Percentiles rank a stretch among this genome's conserved stretches.
phyloP scores from a whole-genome alignment of 2,797 vertebrate species.

The Arctocebus calabarensis region DNA sequence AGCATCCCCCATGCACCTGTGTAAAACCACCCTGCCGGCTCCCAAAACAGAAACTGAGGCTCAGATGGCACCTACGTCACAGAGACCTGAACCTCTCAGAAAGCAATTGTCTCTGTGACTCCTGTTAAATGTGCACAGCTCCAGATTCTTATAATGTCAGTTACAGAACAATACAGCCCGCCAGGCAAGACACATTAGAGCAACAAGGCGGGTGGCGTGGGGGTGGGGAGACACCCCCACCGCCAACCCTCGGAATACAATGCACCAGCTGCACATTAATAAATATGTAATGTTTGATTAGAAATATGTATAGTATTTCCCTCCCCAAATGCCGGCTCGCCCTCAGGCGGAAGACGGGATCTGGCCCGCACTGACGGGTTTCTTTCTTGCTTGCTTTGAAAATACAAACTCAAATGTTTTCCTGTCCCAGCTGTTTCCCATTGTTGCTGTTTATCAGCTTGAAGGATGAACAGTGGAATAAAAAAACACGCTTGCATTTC shows the following conservation, averaged over 20 bases:
- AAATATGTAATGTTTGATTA: conserved; percentile 94
- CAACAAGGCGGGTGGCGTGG: conserved; percentile 74
- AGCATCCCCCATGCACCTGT: conserved; percentile 77
- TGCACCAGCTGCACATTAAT: conserved; percentile 93
- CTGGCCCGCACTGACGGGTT: conserved; percentile 89
- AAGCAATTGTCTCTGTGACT: conserved; percentile 84
- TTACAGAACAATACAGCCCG: conserved; percentile 87
- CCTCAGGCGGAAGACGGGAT: conserved; percentile 90
- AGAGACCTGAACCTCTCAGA: conserved; percentile 76
- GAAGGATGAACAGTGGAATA: conserved; percentile 90
- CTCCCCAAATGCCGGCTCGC: conserved; percentile 87
- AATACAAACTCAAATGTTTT: conserved; percentile 92
- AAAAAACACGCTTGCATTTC: conserved; percentile 91
- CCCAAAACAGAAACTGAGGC: conserved; percentile 80
- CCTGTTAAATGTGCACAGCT: conserved; percentile 83
- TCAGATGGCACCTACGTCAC: conserved; percentile 82
- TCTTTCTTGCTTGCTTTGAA: conserved; percentile 92
- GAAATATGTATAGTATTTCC: conserved; percentile 92
- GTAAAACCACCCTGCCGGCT: conserved; percentile 49
- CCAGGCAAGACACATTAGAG: conserved; percentile 87
- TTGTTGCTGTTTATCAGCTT: conserved; percentile 93
- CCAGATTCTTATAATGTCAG: conserved; percentile 87
- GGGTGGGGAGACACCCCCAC: conserved; percentile 81
- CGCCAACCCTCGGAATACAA: conserved; percentile 85
- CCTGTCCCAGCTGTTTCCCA: conserved; percentile 93